Conservation (phyloP, 2,888 invertebrate species). For the Sylvicola cinctus region DNA sequence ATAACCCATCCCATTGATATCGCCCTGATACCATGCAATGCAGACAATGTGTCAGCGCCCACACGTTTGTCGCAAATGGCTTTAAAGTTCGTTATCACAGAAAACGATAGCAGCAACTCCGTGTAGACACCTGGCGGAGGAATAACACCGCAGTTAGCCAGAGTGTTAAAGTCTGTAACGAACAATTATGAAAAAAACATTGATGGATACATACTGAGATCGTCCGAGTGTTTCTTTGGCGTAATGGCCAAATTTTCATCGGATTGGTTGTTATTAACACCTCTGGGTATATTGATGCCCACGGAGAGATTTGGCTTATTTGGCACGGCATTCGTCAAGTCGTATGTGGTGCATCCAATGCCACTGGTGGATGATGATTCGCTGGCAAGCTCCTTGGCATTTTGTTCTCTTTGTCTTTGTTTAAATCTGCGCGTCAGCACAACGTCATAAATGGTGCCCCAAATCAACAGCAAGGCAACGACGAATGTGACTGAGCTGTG, state of each 20-base stretch:
- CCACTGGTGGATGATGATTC: conserved; percentile 25
- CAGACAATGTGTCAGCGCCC: conserved; percentile 59
- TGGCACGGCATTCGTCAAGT: conserved; percentile 21
- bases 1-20: conserved; percentile 52
- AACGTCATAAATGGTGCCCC: conserved; percentile 53
- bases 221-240: too few species aligned
- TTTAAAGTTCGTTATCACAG: conserved; percentile 53
- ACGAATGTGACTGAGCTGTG: conserved; percentile 30
- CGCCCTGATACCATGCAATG: conserved; percentile 45
- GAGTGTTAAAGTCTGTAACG: background rate
- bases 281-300: conserved; percentile 24
- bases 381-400: conserved; percentile 12
- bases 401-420: conserved; percentile 8
- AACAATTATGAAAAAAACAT: background rate
- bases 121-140: conserved; percentile 33
- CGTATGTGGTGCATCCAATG: conserved; percentile 28
- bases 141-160: conserved; percentile 1
- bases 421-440: conserved; percentile 18
- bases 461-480: conserved; percentile 33
- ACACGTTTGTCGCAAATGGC: conserved; percentile 62
- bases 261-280: conserved; percentile 30
- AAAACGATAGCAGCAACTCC: conserved; percentile 56
- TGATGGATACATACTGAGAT: too few species aligned
- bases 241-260: conserved; percentile 35
- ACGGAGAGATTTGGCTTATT: conserved; percentile 17